Percentiles rank a stretch among this genome's conserved stretches.
Conservation (phyloP, 2,797 vertebrate species). For the Cynopterus sphinx region DNA sequence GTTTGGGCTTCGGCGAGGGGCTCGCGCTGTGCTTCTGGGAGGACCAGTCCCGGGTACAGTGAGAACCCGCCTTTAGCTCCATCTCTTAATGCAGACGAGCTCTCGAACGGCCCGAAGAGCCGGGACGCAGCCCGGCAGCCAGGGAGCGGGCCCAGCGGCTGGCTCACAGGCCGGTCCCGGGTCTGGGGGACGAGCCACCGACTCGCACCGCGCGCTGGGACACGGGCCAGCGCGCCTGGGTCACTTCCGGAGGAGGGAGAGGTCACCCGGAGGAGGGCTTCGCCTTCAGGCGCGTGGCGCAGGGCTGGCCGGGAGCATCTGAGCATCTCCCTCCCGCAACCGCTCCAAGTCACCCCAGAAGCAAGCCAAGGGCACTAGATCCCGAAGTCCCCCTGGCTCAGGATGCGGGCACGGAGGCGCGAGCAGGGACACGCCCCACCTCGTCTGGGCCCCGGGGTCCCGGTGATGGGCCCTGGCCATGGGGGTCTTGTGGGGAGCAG, state of each 20-base stretch:
- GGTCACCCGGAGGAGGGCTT: background rate
- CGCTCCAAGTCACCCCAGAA: background rate
- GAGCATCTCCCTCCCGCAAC: background rate
- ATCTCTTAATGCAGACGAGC: rapidly evolving
- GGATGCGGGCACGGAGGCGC: background rate
- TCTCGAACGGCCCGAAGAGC: background rate
- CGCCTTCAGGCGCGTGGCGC: background rate
- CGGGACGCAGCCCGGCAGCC: background rate
- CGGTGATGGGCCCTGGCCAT: rapidly evolving
- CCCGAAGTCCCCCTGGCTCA: background rate
- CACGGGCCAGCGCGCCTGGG: rapidly evolving
- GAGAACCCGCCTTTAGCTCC: background rate
- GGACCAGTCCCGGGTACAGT: background rate
- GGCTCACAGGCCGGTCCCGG: background rate
- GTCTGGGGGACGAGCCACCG: constrained; percentile 13
- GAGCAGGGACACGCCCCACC: background rate
- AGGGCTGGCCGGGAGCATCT: background rate
- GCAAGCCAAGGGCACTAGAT: rapidly evolving
- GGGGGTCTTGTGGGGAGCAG: background rate
- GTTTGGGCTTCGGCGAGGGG: background rate
- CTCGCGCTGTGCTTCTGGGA: background rate
- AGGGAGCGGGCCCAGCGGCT: background rate
- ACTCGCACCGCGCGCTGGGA: background rate
- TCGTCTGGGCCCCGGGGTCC: background rate
- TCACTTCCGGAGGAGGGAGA: background rate